phyloP scores from a whole-genome alignment of 2,797 vertebrate species.

The Hirundo rustica region DNA sequence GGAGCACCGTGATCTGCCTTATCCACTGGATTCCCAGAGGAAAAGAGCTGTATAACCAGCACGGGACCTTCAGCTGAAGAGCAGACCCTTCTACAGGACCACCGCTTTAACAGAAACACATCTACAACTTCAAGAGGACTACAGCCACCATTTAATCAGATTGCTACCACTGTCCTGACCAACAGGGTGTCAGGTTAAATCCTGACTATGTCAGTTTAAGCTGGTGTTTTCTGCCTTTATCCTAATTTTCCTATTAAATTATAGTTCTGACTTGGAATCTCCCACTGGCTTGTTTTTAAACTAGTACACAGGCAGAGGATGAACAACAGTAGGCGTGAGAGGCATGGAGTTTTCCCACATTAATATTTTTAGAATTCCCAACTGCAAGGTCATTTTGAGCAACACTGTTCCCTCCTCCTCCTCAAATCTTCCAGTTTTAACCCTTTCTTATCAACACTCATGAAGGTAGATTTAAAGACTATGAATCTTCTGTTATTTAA shows the following conservation, averaged over 20 bases:
- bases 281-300: not conserved
- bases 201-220: not conserved
- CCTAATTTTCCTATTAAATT: not conserved
- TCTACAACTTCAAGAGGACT: not conserved
- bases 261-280: not conserved
- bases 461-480: not conserved
- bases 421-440: not conserved
- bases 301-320: not conserved
- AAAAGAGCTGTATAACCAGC: not conserved
- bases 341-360: not conserved
- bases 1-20: not conserved
- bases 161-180: not conserved
- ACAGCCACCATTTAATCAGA: not conserved
- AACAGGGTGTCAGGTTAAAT: not conserved
- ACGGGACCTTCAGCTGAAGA: not conserved
- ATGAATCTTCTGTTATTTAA: not conserved
- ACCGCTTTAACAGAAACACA: not conserved
- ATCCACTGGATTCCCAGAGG: not conserved
- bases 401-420: not conserved
- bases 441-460: not conserved
- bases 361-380: not conserved
- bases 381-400: not conserved
- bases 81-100: not conserved
- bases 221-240: not conserved
- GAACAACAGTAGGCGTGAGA: not conserved